Base-by-base conservation (phyloP, 1,140 invertebrate species). In the Neodiprion lecontei region DNA sequence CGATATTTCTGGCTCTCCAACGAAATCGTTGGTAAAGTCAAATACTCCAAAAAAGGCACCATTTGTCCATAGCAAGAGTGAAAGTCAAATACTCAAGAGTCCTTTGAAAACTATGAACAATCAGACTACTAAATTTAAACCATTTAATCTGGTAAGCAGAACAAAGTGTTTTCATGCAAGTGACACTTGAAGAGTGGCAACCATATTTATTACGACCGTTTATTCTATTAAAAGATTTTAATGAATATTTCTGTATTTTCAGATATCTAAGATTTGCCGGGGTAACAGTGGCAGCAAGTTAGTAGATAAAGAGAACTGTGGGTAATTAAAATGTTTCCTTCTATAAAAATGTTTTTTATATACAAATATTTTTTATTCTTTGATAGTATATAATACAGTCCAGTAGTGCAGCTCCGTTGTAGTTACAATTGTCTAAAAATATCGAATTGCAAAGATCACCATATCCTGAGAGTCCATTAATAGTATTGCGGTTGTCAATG, bases 101-200 rank as follows among this genome's bases (percentile, higher is more conserved):
- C 83, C 82, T 40, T 71, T 84, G 9, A 83, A 76, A 72, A 81
- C 53, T 8, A 78, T 11, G 12, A 84, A 84, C 47, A 79, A 76
- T 70, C 48, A 77, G 28, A 48, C 47, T 9, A 9, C 73, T 4
- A 83, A 81, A 77, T 75, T 79, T 11, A 84, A 82, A 72, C 80
- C 81, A 17, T 61, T 77, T 10, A 83, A 82, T 72, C 75, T 83
- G 77, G 83, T 84, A 81, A 7, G 78, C 77, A 48, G 17, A 17
- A 12, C n/a, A 40, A 40, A 21, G 67, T 14, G 9, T 49, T 11
- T 49, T 21, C 40, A 61, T 17, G 7, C 28, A 40, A 40, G 4
- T 40, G 5, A 40, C 28, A 40, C 28, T 40, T 5, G 28, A 40
- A 40, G 48, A 40, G 50, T 28, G 67, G 14, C 65, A n/a, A 21